Evolutionary conservation across 2,888 invertebrate species (phyloP).

Genomic region (Frankliniella fusca): DNA sequence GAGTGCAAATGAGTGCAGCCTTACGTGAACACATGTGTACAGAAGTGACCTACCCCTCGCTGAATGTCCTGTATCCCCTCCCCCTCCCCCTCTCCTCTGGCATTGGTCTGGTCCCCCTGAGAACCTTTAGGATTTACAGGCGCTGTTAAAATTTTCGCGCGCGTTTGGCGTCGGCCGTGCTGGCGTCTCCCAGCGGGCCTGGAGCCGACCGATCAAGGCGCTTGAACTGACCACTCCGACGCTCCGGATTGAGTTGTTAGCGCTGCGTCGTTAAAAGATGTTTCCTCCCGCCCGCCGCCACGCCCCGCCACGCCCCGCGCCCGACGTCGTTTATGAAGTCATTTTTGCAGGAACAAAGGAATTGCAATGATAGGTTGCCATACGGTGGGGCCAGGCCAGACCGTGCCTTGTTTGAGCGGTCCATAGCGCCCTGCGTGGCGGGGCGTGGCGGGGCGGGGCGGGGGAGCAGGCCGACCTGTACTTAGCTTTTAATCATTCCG

Average conservation of each 20-base stretch:
- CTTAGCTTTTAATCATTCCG: slow-evolving; percentile 20
- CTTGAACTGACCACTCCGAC: slow-evolving; percentile 2
- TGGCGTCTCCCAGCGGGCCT: not conserved
- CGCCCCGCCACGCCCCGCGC: slow-evolving; percentile 38
- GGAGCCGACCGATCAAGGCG: not conserved
- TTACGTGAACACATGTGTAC: too few species aligned
- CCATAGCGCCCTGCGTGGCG: not conserved
- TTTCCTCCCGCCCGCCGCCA: slow-evolving; percentile 42
- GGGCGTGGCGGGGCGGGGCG: not conserved
- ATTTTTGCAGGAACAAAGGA: slow-evolving; percentile 25
- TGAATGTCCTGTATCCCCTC: too few species aligned
- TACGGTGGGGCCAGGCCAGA: not conserved
- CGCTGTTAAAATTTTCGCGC: not conserved
- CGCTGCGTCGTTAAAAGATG: slow-evolving; percentile 22
- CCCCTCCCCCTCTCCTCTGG: too few species aligned
- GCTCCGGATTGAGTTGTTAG: slow-evolving; percentile 26
- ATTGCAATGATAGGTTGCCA: slow-evolving; percentile 19
- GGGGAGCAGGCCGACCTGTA: not conserved
- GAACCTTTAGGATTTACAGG: not conserved
- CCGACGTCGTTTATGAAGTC: slow-evolving; percentile 22
- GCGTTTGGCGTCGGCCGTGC: not conserved
- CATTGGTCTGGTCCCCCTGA: not conserved
- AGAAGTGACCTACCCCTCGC: too few species aligned
- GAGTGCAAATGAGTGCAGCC: too few species aligned
- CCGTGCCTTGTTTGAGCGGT: slow-evolving; percentile 17